phyloP scores from a whole-genome alignment of 2,113 vertebrate genomes.

The Lepisosteus oculatus region DNA sequence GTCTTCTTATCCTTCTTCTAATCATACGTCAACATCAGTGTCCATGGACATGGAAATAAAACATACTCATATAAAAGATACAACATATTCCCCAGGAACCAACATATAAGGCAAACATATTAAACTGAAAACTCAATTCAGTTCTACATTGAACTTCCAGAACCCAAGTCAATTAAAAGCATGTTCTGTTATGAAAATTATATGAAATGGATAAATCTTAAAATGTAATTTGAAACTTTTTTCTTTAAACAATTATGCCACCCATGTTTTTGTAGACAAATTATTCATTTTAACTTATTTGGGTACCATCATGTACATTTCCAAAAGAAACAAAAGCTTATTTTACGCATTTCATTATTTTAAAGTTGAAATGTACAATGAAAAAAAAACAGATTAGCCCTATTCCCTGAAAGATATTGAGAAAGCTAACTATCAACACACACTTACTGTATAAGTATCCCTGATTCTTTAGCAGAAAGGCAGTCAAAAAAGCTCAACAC shows the following conservation, averaged over 20 bases:
- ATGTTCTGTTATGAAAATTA: neutral
- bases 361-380: neutral
- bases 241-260: neutral
- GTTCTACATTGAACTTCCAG: too few species aligned
- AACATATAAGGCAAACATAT: too few species aligned
- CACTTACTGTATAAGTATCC: conserved; percentile 3
- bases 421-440: conserved; percentile 6
- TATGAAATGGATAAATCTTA: neutral
- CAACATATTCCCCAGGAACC: too few species aligned
- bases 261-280: neutral
- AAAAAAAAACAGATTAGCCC: conserved; percentile 4
- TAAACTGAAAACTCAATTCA: too few species aligned
- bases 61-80: too few species aligned
- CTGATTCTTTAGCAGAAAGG: conserved; percentile 13
- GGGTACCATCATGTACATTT: conserved; percentile 11
- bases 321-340: neutral
- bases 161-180: too few species aligned
- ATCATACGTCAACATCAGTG: too few species aligned
- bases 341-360: conserved; percentile 10
- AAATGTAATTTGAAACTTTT: neutral
- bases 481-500: neutral
- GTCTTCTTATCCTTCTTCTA: too few species aligned
- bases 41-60: too few species aligned
- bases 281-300: conserved; percentile 10
- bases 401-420: conserved; percentile 14